Conservation (phyloP, 2,888 invertebrate genomes). For the Folsomia manolachei region DNA sequence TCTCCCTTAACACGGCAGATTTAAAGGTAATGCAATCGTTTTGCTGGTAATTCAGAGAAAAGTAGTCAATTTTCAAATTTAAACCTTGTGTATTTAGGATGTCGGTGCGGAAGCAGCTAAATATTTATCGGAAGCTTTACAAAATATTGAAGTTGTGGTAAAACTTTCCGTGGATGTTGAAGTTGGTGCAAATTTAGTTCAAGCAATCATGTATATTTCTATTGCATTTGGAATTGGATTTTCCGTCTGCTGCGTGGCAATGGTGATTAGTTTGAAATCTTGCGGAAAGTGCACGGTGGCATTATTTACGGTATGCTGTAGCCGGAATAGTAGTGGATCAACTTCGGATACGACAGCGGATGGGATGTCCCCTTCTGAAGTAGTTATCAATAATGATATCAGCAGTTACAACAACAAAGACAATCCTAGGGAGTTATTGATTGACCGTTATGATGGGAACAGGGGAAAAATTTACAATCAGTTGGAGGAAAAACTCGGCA, state of each 20-base stretch:
- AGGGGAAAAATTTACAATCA: not conserved
- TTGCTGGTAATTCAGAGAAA: too few species aligned
- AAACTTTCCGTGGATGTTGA: not conserved
- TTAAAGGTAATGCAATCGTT: too few species aligned
- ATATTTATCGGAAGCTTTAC: not conserved
- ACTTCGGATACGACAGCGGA: too few species aligned
- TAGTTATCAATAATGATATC: too few species aligned
- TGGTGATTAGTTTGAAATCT: not conserved
- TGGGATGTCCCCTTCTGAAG: too few species aligned
- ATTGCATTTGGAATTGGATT: not conserved
- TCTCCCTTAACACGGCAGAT: not conserved
- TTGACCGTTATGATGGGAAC: too few species aligned
- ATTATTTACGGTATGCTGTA: not conserved
- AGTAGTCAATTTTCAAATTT: too few species aligned
- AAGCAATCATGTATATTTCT: not conserved
- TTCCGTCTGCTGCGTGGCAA: not conserved
- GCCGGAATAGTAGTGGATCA: not conserved
- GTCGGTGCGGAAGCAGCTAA: not conserved
- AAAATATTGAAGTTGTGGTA: not conserved
- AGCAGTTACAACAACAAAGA: too few species aligned
- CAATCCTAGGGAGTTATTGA: not conserved
- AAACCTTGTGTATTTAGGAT: too few species aligned
- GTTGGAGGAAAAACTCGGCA: not conserved
- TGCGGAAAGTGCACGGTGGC: not conserved
- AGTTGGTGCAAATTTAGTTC: not conserved